Conservation (phyloP, 2,888 invertebrate genomes). For the Andricus curvator region DNA sequence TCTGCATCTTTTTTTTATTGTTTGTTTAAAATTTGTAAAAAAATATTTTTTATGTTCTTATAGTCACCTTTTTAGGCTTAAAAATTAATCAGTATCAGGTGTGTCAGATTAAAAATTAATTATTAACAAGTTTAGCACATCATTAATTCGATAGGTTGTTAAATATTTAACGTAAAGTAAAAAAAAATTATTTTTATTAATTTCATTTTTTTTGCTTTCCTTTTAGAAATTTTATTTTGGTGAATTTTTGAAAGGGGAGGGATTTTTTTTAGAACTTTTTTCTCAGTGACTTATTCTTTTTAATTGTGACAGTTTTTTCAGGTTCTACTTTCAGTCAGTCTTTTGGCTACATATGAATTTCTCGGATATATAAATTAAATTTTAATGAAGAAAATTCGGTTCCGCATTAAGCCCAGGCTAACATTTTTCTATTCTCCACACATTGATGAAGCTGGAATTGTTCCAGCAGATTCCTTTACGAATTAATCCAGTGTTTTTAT, state of each 20-base stretch:
- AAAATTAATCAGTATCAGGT: too few relatives aligned
- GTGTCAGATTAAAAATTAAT: background rate
- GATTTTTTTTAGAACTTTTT: background rate
- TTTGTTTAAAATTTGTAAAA: too few relatives aligned
- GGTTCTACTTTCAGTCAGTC: slow-evolving; percentile 13
- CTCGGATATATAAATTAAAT: background rate
- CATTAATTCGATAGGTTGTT: background rate
- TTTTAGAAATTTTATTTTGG: background rate
- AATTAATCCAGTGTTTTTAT: too few relatives aligned
- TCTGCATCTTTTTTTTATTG: too few relatives aligned
- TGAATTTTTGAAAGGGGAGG: background rate
- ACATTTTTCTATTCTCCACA: background rate
- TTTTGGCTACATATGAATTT: slow-evolving; percentile 2
- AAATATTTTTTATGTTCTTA: too few relatives aligned
- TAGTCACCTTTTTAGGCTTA: too few relatives aligned
- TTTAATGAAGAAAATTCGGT: background rate
- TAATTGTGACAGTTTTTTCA: slow-evolving; percentile 32
- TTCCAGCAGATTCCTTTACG: too few relatives aligned
- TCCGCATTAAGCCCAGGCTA: background rate
- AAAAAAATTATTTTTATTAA: background rate
- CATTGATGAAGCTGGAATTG: too few relatives aligned
- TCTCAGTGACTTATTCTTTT: background rate
- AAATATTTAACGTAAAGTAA: background rate
- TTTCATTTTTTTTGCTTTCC: background rate
- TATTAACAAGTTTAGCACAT: background rate